Evolutionary conservation across 1,140 invertebrate species (phyloP).

Genomic region (Samia ricini): DNA sequence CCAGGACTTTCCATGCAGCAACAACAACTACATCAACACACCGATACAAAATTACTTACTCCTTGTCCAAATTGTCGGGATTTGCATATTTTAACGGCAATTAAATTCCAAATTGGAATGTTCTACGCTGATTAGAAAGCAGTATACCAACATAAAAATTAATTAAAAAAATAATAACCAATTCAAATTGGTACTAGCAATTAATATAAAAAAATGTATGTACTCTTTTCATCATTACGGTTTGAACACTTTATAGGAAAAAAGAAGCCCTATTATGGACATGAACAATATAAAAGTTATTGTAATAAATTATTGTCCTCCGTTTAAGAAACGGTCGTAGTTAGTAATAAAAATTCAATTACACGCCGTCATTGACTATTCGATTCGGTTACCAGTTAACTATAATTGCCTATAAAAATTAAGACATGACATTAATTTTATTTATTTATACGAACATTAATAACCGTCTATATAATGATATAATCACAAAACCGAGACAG

Average conservation of each 20-base stretch:
- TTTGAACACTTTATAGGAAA: neutral
- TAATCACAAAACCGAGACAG: no score
- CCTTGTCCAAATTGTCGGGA: no score
- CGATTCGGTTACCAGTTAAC: neutral
- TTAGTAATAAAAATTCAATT: slow-evolving; percentile 1
- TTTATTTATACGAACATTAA: no score
- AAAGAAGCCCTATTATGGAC: neutral
- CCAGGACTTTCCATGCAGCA: no score
- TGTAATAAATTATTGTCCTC: neutral
- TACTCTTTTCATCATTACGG: neutral
- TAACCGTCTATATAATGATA: no score
- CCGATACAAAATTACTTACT: no score
- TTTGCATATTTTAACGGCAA: no score
- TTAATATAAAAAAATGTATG: neutral
- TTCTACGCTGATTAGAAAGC: no score
- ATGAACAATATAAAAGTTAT: slow-evolving; percentile 1
- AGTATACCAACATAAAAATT: neutral
- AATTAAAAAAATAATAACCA: neutral
- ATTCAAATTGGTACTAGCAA: neutral
- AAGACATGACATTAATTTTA: neutral
- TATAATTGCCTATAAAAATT: slow-evolving; percentile 1
- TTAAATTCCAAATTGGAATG: no score
- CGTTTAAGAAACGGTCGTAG: neutral
- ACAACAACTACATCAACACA: no score
- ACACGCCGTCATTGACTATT: neutral